phyloP scores from a whole-genome alignment of 2,797 vertebrate genomes.

The Amniataba percoides region DNA sequence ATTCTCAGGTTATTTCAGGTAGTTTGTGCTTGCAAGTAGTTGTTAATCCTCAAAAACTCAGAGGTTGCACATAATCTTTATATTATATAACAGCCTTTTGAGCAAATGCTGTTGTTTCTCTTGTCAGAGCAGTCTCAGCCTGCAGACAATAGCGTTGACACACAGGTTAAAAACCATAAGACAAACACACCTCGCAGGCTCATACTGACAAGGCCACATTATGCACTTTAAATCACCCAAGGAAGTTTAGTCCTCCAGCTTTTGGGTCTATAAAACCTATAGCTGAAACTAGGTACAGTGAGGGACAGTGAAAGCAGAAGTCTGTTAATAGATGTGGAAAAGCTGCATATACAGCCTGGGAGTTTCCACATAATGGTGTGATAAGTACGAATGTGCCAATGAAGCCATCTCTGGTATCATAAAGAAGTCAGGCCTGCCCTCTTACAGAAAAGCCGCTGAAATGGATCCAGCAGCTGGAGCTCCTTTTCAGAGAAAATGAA shows the following conservation, averaged over 20 bases:
- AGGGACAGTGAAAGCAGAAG: not conserved
- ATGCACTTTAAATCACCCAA: not conserved
- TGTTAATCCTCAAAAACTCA: too few relatives aligned
- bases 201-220: not conserved
- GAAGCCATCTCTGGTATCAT: slow-evolving; percentile 25
- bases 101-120: not conserved
- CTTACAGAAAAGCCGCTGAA: slow-evolving; percentile 30
- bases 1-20: too few relatives aligned
- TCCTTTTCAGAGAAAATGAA: slow-evolving; percentile 51
- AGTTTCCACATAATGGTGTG: slow-evolving; percentile 31
- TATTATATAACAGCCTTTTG: not conserved
- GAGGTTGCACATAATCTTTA: not conserved
- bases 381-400: slow-evolving; percentile 13
- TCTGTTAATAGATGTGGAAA: slow-evolving; percentile 8
- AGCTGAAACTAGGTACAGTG: not conserved
- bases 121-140: not conserved
- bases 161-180: not conserved
- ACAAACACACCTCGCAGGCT: not conserved
- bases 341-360: not conserved
- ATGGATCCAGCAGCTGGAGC: slow-evolving; percentile 44
- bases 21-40: too few relatives aligned
- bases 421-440: slow-evolving; percentile 17
- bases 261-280: not conserved
- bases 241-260: not conserved
- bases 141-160: not conserved